These are phyloP conservation scores for Melipona quadrifasciata DNA, from an alignment of 1,140 invertebrate genomes.

Conservation along the genomic window DNA sequence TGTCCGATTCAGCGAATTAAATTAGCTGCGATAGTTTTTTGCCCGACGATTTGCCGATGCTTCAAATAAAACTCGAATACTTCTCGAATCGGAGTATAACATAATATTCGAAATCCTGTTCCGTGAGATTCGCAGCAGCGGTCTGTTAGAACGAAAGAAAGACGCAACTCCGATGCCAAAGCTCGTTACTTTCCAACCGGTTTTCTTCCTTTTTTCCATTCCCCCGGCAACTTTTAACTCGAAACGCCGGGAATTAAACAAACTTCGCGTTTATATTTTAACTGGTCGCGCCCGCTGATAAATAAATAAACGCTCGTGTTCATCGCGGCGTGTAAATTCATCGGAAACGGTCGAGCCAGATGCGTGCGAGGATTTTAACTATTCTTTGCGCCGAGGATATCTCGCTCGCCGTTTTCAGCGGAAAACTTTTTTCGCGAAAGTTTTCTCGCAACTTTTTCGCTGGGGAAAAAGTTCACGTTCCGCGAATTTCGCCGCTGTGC, in stretches of 20 bases:
- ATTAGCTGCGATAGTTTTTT: neutral
- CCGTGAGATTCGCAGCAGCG: neutral
- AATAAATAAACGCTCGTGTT: neutral
- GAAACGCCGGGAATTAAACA: neutral
- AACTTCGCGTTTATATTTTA: neutral
- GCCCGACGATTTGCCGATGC: no score
- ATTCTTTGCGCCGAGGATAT: neutral
- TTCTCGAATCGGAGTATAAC: neutral
- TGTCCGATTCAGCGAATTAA: neutral
- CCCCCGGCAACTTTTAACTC: neutral
- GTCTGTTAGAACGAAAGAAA: neutral
- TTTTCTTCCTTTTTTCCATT: neutral
- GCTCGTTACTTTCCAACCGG: conserved; percentile 1
- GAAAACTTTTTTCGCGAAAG: neutral
- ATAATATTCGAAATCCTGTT: neutral
- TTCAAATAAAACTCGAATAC: neutral
- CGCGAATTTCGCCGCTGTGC: neutral
- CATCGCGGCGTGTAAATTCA: neutral
- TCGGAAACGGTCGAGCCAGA: neutral
- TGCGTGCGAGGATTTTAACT: neutral
- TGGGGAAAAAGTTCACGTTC: neutral
- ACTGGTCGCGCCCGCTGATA: neutral
- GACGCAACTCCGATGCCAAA: conserved; percentile 1
- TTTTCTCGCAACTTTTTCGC: neutral
- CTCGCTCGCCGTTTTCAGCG: neutral